Evolutionary conservation across 1,140 invertebrate species (phyloP), one percentile per base, ranked within the genome.

Genomic region (Steinernema khuongi): DNA sequence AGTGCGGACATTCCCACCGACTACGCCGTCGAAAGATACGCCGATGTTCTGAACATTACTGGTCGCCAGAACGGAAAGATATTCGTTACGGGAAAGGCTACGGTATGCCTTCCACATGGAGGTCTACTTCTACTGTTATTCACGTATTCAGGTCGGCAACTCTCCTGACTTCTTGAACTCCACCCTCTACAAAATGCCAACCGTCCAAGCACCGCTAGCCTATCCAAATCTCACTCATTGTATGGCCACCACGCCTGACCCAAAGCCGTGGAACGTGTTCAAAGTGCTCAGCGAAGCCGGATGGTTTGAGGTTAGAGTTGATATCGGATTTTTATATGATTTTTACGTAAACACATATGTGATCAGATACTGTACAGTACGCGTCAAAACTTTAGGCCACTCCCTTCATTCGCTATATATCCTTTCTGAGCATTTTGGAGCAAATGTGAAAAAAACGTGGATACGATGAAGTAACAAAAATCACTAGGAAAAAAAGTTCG

Each of bases 291-390:
- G 14, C 50, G 50, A 7, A 22, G 50, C 50, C 22, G 22, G 26
- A n/a, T 60, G 50, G 50, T 60, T 60, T 22, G 50, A 60, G 2
- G 50, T 60, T n/a, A n/a, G n/a, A n/a, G n/a, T n/a, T n/a, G n/a
- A n/a, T n/a, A n/a, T n/a, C n/a, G n/a, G n/a, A n/a, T n/a, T n/a
- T n/a, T n/a, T n/a, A n/a, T n/a, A n/a, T n/a, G n/a, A n/a, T n/a
- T n/a, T n/a, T n/a, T n/a, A n/a, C n/a, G n/a, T n/a, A n/a, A n/a
- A n/a, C n/a, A n/a, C n/a, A n/a, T n/a, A n/a, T n/a, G n/a, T n/a
- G n/a, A n/a, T n/a, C n/a, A n/a, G n/a, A n/a, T n/a, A n/a, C n/a
- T n/a, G n/a, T n/a, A n/a, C n/a, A n/a, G n/a, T n/a, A n/a, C n/a
- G n/a, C n/a, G n/a, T n/a, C n/a, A n/a, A n/a, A n/a, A n/a, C n/a